A percentile compares a stretch with the other conserved stretches of the same genome.
These are phyloP conservation scores for Sebastes diploproa DNA, from an alignment of 2,797 vertebrate species.

Conservation along the genomic window DNA sequence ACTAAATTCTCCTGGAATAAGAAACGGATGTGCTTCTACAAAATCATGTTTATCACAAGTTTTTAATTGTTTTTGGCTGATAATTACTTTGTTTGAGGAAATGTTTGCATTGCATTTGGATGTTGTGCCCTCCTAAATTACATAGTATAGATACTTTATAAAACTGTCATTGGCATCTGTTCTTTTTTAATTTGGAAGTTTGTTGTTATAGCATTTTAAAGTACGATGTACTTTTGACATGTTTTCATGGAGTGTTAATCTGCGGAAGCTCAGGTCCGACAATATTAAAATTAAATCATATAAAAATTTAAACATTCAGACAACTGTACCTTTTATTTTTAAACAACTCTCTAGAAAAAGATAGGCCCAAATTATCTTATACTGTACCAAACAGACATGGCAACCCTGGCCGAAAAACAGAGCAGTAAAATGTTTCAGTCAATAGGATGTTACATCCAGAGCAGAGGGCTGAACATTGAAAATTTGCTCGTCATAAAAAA, in stretches of 20 bases:
- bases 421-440: no score
- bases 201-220: neutral
- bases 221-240: neutral
- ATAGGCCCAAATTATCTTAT: neutral
- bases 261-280: neutral
- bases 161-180: no score
- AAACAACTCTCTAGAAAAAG: neutral
- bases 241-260: neutral
- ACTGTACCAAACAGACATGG: neutral
- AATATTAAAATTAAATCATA: neutral
- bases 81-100: neutral
- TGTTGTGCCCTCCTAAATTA: neutral
- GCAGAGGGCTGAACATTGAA: no score
- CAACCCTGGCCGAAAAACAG: no score
- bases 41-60: neutral
- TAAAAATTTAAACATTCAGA: neutral
- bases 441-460: no score
- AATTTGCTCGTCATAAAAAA: no score
- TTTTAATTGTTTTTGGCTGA: neutral
- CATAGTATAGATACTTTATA: neutral
- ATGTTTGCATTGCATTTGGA: neutral
- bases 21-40: no score
- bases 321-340: neutral
- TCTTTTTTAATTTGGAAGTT: no score
- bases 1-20: neutral